These are phyloP conservation scores for Triplophysa dalaica DNA, from an alignment of 2,113 vertebrate genomes.

Conservation along the genomic window DNA sequence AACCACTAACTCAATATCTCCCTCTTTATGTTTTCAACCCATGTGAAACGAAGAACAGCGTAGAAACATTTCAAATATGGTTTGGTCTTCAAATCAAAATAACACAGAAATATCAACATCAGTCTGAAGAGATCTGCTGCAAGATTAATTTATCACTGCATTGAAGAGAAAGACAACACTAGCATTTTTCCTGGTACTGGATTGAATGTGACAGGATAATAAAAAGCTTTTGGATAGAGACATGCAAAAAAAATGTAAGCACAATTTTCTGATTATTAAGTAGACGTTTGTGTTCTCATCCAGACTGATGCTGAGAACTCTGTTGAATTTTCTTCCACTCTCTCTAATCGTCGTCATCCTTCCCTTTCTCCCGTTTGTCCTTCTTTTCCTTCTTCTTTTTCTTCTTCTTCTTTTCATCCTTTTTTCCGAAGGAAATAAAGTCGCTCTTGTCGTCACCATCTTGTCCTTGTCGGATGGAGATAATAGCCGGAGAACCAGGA, in stretches of 20 bases:
- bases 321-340: slow-evolving; percentile 72
- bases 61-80: slow-evolving; percentile 61
- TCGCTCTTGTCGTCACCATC: slow-evolving; percentile 94
- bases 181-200: slow-evolving; percentile 54
- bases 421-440: slow-evolving; percentile 98
- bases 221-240: not conserved
- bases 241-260: not conserved
- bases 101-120: slow-evolving; percentile 78
- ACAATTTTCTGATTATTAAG: slow-evolving; percentile 39
- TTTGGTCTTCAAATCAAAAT: slow-evolving; percentile 63
- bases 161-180: slow-evolving; percentile 46
- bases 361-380: slow-evolving; percentile 95
- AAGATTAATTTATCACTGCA: slow-evolving; percentile 60
- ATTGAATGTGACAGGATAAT: not conserved
- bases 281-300: slow-evolving; percentile 48
- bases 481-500: slow-evolving; percentile 97
- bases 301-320: slow-evolving; percentile 73
- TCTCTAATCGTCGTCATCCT: slow-evolving; percentile 92
- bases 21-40: slow-evolving; percentile 39
- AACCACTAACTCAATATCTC: slow-evolving; percentile 44
- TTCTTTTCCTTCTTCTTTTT: slow-evolving; percentile 99
- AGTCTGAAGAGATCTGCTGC: slow-evolving; percentile 58
- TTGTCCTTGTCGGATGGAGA: slow-evolving; percentile 97
- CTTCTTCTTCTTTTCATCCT: slow-evolving; percentile 99
- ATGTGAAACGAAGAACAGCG: slow-evolving; percentile 62